Percentiles rank a stretch among this genome's conserved stretches.
Evolutionary conservation across 2,113 vertebrate species (phyloP).

Genomic region (Symphodus melops): DNA sequence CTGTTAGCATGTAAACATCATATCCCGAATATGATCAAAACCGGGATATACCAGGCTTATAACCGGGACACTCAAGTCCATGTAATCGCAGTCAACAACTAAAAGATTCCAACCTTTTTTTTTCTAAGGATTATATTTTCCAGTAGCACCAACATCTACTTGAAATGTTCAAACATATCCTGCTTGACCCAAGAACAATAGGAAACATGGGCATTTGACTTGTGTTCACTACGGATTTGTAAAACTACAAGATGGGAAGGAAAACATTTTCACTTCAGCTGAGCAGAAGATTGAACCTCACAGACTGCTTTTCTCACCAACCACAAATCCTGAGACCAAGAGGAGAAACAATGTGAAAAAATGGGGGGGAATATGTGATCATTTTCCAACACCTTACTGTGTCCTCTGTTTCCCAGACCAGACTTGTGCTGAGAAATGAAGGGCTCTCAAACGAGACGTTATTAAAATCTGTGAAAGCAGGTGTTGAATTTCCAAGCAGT

Average conservation of each 20-base stretch:
- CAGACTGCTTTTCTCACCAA: slow-evolving; percentile 8
- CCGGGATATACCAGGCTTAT: no score
- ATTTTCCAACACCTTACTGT: slow-evolving; percentile 32
- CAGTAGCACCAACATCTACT: no score
- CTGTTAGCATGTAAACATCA: no score
- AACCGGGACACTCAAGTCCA: no score
- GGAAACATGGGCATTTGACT: background rate
- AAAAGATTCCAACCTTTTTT: no score
- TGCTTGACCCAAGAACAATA: background rate
- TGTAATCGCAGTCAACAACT: no score
- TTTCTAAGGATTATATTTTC: no score
- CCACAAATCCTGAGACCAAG: slow-evolving; percentile 1
- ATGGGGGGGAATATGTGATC: slow-evolving; percentile 28
- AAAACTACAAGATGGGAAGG: background rate
- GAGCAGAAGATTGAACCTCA: slow-evolving; percentile 11
- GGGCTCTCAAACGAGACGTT: slow-evolving; percentile 42
- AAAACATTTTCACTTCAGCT: slow-evolving; percentile 1
- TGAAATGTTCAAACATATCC: no score
- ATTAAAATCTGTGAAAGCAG: slow-evolving; percentile 36
- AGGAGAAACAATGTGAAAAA: slow-evolving; percentile 12
- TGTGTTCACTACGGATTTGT: background rate
- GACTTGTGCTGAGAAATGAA: slow-evolving; percentile 27
- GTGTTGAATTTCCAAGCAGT: slow-evolving; percentile 12
- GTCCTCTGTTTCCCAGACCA: slow-evolving; percentile 32
- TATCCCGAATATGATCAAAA: no score